These are phyloP conservation scores for Lycia hirtaria DNA, from an alignment of 2,888 invertebrate genomes.

Conservation along the genomic window DNA sequence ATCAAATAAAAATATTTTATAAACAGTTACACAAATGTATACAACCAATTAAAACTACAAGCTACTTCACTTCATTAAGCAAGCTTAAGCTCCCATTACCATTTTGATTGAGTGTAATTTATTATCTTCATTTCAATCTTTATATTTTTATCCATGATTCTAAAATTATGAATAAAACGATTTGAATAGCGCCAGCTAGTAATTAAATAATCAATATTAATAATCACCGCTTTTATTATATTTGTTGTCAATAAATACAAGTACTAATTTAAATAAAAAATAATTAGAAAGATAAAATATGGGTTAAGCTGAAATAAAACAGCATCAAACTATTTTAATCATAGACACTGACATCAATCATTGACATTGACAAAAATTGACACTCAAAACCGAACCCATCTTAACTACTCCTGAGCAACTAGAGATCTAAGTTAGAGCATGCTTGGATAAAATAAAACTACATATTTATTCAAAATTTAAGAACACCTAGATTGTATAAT, in stretches of 20 bases:
- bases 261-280: too few species aligned
- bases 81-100: conserved; percentile 20
- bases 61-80: not conserved
- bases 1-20: conserved; percentile 7
- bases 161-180: conserved; percentile 1
- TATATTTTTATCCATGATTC: not conserved
- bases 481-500: too few species aligned
- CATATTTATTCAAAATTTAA: too few species aligned
- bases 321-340: too few species aligned
- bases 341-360: too few species aligned
- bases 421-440: too few species aligned
- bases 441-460: too few species aligned
- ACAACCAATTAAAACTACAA: conserved; percentile 1
- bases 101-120: conserved; percentile 41
- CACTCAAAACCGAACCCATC: too few species aligned
- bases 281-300: too few species aligned
- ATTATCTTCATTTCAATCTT: conserved; percentile 25
- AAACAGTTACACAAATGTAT: conserved; percentile 17
- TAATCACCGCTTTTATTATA: not conserved
- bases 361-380: too few species aligned
- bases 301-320: too few species aligned
- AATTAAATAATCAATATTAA: not conserved
- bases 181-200: not conserved
- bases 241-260: not conserved
- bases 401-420: too few species aligned